A percentile compares a stretch with the other conserved stretches of the same genome.
Conservation (phyloP, 2,113 vertebrate species). For the Chionomys nivalis region DNA sequence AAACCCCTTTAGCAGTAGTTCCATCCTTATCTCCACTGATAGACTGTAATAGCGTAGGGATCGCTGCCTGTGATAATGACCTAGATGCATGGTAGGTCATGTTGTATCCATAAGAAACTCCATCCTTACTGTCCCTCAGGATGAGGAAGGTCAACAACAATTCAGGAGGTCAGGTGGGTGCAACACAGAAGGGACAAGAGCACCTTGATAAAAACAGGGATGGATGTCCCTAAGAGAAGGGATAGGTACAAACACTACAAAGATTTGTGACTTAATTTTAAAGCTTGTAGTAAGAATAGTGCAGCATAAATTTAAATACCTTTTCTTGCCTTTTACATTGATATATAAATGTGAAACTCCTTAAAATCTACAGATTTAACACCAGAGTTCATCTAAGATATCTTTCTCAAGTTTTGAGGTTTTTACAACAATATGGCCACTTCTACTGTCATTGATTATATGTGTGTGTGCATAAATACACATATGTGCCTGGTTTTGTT, state of each 20-base stretch:
- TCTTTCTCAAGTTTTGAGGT: not conserved
- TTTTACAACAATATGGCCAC: not conserved
- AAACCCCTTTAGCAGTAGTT: not conserved
- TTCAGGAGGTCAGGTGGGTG: not conserved
- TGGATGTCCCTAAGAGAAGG: not conserved
- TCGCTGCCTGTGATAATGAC: not conserved
- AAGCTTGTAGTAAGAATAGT: slow-evolving; percentile 40
- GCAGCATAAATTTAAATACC: not conserved
- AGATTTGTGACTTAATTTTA: slow-evolving; percentile 54
- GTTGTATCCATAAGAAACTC: not conserved
- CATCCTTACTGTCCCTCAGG: not conserved
- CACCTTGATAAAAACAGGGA: not conserved
- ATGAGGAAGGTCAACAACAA: not conserved
- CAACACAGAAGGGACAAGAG: not conserved
- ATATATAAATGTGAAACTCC: slow-evolving; percentile 20
- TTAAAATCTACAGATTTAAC: slow-evolving; percentile 51
- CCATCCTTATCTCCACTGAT: not conserved
- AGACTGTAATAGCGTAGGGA: not conserved
- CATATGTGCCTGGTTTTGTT: not conserved
- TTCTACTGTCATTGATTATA: not conserved
- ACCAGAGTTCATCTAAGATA: not conserved
- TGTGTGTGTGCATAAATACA: not conserved
- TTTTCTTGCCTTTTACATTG: not conserved
- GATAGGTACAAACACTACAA: slow-evolving; percentile 12
- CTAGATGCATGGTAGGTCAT: fast-evolving